Conservation (phyloP, 64 coral and sea anemone genomes). For the Montipora cactus region DNA sequence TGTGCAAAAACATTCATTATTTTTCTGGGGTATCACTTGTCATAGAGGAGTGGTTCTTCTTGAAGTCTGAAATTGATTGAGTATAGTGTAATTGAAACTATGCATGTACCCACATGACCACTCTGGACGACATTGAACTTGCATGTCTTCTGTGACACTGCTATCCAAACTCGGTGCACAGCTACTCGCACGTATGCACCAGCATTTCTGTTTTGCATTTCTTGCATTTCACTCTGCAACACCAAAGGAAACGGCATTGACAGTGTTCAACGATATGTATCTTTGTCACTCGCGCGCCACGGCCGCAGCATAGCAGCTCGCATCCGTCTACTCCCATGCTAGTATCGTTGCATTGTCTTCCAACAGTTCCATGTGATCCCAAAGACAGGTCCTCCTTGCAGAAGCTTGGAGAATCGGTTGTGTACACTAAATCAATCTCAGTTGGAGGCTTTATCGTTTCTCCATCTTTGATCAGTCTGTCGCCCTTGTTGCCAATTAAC, state of each 20-base stretch:
- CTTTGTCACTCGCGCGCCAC: conserved; percentile 37
- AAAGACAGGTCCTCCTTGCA: conserved; percentile 59
- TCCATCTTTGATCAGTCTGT: conserved; percentile 68
- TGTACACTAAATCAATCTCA: conserved; percentile 84
- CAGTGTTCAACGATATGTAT: conserved; percentile 66
- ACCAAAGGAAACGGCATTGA: conserved; percentile 89
- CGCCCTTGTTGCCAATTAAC: conserved; percentile 80
- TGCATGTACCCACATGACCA: not conserved
- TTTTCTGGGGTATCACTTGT: conserved; percentile 45
- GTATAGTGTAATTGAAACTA: conserved; percentile 1
- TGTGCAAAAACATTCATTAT: conserved; percentile 37
- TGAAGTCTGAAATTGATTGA: not conserved
- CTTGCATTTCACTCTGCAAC: conserved; percentile 84
- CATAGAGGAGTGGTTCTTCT: conserved; percentile 35
- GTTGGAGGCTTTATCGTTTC: conserved; percentile 80
- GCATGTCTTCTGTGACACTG: not conserved
- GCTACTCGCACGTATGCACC: conserved; percentile 68
- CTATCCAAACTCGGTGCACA: not conserved
- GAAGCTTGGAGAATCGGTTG: conserved; percentile 85
- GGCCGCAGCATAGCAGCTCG: conserved; percentile 74
- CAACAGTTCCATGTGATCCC: conserved; percentile 75
- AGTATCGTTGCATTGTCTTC: conserved; percentile 74
- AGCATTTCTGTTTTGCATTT: conserved; percentile 52
- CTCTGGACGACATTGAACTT: not conserved
- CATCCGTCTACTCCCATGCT: conserved; percentile 79